phyloP scores from a whole-genome alignment of 2,113 vertebrate species.

The Chauna torquata region DNA sequence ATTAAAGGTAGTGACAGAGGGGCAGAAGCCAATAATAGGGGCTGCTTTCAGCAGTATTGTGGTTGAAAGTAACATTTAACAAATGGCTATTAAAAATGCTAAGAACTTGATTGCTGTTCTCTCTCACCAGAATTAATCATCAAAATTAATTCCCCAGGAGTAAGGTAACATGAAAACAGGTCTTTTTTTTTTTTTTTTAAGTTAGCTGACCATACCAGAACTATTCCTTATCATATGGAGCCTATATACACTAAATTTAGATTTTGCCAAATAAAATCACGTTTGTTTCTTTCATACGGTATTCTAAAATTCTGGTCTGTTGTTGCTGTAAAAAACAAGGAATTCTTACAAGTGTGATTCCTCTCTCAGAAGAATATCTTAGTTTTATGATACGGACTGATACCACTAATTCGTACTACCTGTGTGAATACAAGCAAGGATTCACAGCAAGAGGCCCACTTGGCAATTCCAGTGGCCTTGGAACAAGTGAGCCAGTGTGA shows the following conservation, averaged over 20 bases:
- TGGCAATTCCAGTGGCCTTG: background rate
- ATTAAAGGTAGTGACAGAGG: no score
- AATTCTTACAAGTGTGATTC: background rate
- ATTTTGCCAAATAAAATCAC: background rate
- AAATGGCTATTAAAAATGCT: fast-evolving
- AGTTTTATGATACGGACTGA: background rate
- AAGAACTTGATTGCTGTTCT: background rate
- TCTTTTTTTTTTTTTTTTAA: background rate
- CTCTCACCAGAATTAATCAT: background rate
- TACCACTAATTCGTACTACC: background rate
- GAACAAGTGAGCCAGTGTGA: background rate
- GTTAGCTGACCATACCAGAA: background rate
- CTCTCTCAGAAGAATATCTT: background rate
- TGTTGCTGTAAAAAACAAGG: background rate
- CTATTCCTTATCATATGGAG: background rate
- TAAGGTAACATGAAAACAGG: background rate
- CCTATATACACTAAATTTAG: fast-evolving
- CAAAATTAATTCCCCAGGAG: background rate
- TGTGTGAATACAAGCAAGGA: background rate
- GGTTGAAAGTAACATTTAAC: background rate
- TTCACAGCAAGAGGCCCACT: background rate
- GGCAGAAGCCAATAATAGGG: background rate
- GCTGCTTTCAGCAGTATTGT: background rate
- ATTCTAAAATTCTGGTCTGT: background rate
- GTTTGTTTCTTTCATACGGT: background rate